These are phyloP conservation scores for Syndactyla subalaris DNA, from an alignment of 2,797 vertebrate genomes.

Conservation along the genomic window DNA sequence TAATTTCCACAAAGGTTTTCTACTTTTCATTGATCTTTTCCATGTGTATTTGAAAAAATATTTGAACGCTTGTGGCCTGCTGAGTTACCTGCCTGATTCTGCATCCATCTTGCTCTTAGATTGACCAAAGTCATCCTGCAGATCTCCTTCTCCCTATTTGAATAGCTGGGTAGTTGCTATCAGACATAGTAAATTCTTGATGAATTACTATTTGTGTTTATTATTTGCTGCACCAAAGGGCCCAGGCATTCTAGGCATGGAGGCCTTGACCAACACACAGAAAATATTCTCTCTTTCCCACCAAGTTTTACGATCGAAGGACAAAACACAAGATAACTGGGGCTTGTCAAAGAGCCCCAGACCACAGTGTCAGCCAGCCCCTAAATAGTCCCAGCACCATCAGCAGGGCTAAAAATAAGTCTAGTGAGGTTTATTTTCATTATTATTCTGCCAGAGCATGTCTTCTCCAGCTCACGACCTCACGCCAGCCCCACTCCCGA, in stretches of 20 bases:
- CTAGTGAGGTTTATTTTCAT: slow-evolving; percentile 7
- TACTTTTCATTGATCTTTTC: background rate
- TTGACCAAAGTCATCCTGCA: background rate
- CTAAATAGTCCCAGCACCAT: slow-evolving; percentile 20
- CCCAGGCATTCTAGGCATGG: slow-evolving; percentile 5
- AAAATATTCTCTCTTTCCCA: slow-evolving; percentile 22
- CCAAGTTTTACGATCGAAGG: background rate
- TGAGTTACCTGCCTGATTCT: background rate
- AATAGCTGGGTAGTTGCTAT: background rate
- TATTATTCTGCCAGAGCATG: slow-evolving; percentile 7
- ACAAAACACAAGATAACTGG: slow-evolving; percentile 19
- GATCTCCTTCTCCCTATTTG: background rate
- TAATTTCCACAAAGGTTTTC: background rate
- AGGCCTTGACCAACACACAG: background rate
- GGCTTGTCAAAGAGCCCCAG: background rate
- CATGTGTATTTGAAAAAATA: background rate
- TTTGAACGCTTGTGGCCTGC: background rate
- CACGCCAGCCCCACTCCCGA: background rate
- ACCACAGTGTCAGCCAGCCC: slow-evolving; percentile 35
- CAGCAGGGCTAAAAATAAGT: slow-evolving; percentile 45
- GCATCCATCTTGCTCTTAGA: background rate
- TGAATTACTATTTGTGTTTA: background rate
- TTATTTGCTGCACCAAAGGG: slow-evolving; percentile 4
- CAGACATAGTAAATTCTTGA: background rate
- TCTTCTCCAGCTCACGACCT: background rate